A percentile compares a stretch with the other conserved stretches of the same genome.
These are phyloP conservation scores for Syngnathus typhle DNA, from an alignment of 2,113 vertebrate genomes.

Conservation along the genomic window DNA sequence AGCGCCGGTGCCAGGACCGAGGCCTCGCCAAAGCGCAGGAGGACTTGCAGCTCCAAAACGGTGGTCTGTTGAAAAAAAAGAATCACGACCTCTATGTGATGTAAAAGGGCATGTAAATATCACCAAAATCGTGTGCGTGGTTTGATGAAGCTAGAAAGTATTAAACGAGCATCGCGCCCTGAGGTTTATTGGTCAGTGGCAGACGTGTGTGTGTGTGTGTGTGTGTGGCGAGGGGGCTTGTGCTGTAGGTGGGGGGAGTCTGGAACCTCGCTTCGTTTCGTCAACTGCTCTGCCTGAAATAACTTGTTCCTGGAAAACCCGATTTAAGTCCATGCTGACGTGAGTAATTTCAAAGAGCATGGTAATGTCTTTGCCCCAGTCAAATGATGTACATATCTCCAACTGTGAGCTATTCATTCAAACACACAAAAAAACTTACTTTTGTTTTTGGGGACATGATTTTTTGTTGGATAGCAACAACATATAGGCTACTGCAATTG, in stretches of 20 bases:
- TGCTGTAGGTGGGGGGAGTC: slow-evolving; percentile 9
- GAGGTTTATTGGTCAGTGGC: slow-evolving; percentile 52
- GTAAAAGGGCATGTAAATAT: slow-evolving; percentile 39
- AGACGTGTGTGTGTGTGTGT: neutral
- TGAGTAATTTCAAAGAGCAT: neutral
- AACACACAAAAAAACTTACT: neutral
- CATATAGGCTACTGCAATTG: no score
- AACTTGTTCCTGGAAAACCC: slow-evolving; percentile 23
- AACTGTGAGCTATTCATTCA: neutral
- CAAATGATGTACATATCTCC: neutral
- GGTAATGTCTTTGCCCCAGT: neutral
- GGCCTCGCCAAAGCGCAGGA: slow-evolving; percentile 33
- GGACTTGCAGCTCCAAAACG: slow-evolving; percentile 16
- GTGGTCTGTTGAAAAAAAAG: neutral
- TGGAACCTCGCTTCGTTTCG: slow-evolving; percentile 42
- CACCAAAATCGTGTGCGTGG: slow-evolving; percentile 65
- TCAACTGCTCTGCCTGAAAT: slow-evolving; percentile 54
- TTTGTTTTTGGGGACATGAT: no score
- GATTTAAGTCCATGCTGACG: neutral
- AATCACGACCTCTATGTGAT: slow-evolving; percentile 1
- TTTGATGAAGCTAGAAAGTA: slow-evolving; percentile 57
- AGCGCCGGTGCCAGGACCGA: slow-evolving; percentile 19
- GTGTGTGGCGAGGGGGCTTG: slow-evolving; percentile 2
- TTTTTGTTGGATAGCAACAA: no score
- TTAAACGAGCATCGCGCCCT: slow-evolving; percentile 62